Percentiles rank a stretch among this genome's conserved stretches.
These are phyloP conservation scores for Eubasilissa splendida DNA, from an alignment of 2,888 invertebrate genomes.

Conservation along the genomic window DNA sequence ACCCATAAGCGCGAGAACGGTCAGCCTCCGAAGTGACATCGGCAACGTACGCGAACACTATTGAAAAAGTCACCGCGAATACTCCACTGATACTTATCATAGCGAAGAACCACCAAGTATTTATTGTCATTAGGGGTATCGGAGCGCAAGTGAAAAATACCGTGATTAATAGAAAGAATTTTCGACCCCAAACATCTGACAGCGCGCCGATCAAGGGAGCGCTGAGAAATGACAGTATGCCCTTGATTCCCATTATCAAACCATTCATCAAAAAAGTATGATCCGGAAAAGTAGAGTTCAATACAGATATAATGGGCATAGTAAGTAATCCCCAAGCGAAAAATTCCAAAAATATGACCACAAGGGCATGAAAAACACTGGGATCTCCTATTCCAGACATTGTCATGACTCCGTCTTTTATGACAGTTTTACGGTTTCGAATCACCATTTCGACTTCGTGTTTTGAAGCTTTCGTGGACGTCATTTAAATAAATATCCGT, in stretches of 20 bases:
- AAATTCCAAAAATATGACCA: constrained; percentile 99
- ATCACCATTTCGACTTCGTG: constrained; percentile 91
- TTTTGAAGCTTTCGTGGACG: constrained; percentile 85
- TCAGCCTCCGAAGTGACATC: constrained; percentile 98
- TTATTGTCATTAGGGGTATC: constrained; percentile 98
- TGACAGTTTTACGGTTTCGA: constrained; percentile 88
- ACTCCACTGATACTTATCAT: constrained; percentile 99
- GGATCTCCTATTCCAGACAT: constrained; percentile 93
- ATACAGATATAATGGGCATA: constrained; percentile 94
- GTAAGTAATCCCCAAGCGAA: constrained; percentile 99
- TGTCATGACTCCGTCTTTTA: constrained; percentile 91
- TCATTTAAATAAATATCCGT: constrained; percentile 65
- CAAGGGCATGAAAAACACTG: constrained; percentile 97
- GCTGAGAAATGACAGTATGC: constrained; percentile 96
- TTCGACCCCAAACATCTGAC: constrained; percentile 98
- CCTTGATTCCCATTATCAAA: constrained; percentile 98
- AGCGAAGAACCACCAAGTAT: constrained; percentile 99
- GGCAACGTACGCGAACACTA: constrained; percentile 99
- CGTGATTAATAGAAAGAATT: constrained; percentile 96
- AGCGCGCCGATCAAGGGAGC: constrained; percentile 98
- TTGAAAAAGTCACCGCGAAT: constrained; percentile 99
- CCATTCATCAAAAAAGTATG: constrained; percentile 99
- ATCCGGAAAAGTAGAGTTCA: constrained; percentile 98
- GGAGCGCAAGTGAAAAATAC: constrained; percentile 99
- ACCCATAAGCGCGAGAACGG: constrained; percentile 94